Evolutionary conservation across 1,140 invertebrate genomes (phyloP).

Genomic region (Amphibalanus amphitrite): DNA sequence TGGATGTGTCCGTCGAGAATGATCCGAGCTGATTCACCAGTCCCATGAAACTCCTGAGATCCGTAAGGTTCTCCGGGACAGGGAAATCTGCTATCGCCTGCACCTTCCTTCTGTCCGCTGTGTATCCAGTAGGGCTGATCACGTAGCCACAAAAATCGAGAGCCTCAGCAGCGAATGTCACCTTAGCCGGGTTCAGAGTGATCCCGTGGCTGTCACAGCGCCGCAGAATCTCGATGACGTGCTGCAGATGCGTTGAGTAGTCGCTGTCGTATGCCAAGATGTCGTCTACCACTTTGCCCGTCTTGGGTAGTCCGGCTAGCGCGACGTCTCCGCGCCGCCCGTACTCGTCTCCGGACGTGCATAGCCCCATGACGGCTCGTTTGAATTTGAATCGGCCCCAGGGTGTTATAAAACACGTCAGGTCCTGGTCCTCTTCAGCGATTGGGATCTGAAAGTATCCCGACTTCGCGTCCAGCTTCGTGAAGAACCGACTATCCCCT

Average conservation of each 20-base stretch:
- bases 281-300: constrained; percentile 17
- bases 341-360: constrained; percentile 18
- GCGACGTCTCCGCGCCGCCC: constrained; percentile 14
- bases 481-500: constrained; percentile 12
- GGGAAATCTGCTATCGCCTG: constrained; percentile 5
- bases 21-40: constrained; percentile 6
- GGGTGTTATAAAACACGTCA: not conserved
- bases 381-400: constrained; percentile 12
- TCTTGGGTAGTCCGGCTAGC: constrained; percentile 11
- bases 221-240: constrained; percentile 10
- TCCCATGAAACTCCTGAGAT: constrained; percentile 6
- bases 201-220: constrained; percentile 4
- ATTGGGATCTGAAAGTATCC: constrained; percentile 22
- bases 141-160: constrained; percentile 2
- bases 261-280: constrained; percentile 12
- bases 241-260: constrained; percentile 11
- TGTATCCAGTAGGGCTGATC: not conserved
- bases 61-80: constrained; percentile 4
- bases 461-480: constrained; percentile 20
- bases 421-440: constrained; percentile 15
- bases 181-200: constrained; percentile 4
- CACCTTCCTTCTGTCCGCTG: not conserved
- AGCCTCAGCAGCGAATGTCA: not conserved
- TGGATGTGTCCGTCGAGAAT: not conserved
- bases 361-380: constrained; percentile 15